Base-by-base conservation (phyloP, 2,888 invertebrate genomes). In the Neocrepidodera transversa region DNA sequence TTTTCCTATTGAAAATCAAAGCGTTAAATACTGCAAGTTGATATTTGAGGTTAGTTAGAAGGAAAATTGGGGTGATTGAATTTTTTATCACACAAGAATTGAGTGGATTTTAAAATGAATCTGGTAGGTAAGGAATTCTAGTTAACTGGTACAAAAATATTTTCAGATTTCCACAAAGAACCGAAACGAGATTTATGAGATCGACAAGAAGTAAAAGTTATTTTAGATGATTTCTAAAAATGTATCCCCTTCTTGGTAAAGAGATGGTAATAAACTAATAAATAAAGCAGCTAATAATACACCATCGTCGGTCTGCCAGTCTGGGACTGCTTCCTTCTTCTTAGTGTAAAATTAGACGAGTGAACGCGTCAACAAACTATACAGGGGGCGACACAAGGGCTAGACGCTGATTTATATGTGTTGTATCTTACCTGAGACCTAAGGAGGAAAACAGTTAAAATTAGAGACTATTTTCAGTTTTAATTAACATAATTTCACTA, bases 251-350 rank as follows among this genome's bases (percentile, higher is more conserved):
- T 67, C 67, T 66, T 65, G 65, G 65, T 66, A 66, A 64, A 67
- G 69, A 68, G 71, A 71, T 68, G 74, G 72, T 75, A 74, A 75
- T 73, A 75, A 75, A 75, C 74, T 69, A 74, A 75, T 75, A 74
- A 73, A 75, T 75, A 74, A 74, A 71, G 65, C 68, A 70, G 73
- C 75, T 74, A 74, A 74, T 74, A 75, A 75, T 75, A 75, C 49
- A 58, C 70, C 68, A 68, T 66, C 69, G 67, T 45, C 45, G 36
- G 45, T 53, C 49, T 32, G 53, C 18, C 30, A 54, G 59, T 57
- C 56, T 61, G 61, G 66, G 69, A 69, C 67, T 68, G 72, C 73
- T 74, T 73, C 72, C 74, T 74, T 57, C 57, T 51, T 74, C 73
- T 71, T 72, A 62, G 71, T 72, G 69, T 73, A 74, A 74, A 74